Conservation (phyloP, 2,113 vertebrate genomes). For the Oenanthe melanoleuca region DNA sequence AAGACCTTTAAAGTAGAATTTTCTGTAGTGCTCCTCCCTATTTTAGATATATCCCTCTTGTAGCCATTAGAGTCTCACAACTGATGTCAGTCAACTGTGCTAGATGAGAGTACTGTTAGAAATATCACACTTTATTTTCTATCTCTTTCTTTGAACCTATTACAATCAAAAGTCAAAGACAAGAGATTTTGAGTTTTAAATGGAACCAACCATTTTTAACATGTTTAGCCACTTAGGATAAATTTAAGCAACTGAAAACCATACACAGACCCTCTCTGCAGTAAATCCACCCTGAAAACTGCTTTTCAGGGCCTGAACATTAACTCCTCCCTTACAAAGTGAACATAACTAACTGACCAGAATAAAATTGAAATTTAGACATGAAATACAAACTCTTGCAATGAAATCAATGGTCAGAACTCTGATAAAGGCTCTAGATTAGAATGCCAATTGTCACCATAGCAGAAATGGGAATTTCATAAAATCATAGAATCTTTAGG, state of each 20-base stretch:
- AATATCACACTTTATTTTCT: background rate
- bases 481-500: background rate
- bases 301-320: background rate
- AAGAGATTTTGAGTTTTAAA: background rate
- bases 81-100: background rate
- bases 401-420: background rate
- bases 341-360: background rate
- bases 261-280: background rate
- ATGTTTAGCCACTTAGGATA: background rate
- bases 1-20: background rate
- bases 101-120: background rate
- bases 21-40: background rate
- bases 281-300: background rate
- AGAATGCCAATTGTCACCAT: background rate
- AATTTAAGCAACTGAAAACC: background rate
- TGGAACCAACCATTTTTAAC: background rate
- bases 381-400: background rate
- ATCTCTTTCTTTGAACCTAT: background rate
- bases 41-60: background rate
- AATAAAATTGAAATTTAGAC: background rate
- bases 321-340: background rate
- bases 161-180: background rate
- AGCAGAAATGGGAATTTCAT: background rate
- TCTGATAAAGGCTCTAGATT: background rate
- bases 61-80: background rate